Evolutionary conservation across 1,140 invertebrate genomes (phyloP), one percentile per base, ranked within the genome.

Genomic region (Pomacea maculata): DNA sequence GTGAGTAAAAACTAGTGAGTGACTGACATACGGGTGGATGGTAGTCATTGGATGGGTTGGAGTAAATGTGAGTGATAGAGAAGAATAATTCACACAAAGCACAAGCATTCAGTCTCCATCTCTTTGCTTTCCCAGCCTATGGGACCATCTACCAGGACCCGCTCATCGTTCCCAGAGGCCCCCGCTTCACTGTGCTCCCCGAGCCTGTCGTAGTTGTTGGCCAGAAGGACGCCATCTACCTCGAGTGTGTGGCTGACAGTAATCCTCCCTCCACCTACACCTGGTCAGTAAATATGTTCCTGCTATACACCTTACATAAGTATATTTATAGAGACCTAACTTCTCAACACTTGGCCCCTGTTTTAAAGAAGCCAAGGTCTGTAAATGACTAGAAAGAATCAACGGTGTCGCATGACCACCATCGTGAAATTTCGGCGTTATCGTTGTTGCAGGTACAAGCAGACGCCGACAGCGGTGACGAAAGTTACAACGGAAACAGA

Each of bases 201-300:
- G 15, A 77, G n/a, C 63, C 72, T 45, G 74, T 84, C 14, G 72
- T 84, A 10, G 67, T 85, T n/a, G 67, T 85, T 19, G 57, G 57
- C 15, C 57, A 61, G 57, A 11, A 61, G 57, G 15, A 17, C 8
- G 11, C 57, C 57, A 68, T 71, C 4, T 83, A 75, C 61, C 72
- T 90, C 12, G 85, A 94, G 84, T 98, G 97, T 91, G 91, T 96
- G 77, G 97, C 97, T 80, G 95, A 94, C 78, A 97, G 96, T 5
- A 98, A 95, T 91, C 97, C 98, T 8, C 94, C 95, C 21, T 96
- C 97, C 0, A 95, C 94, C 15, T 99, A 99, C 89, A 94, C 95
- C 88, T 98, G 97, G 97, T 94, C 87, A 2, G 57, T 17, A 9
- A 11, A 61, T 3, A 14, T 11, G 15, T 61, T 61, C 15, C 11